Evolutionary conservation across 2,113 vertebrate species (phyloP).

Genomic region (Microtus ochrogaster): DNA sequence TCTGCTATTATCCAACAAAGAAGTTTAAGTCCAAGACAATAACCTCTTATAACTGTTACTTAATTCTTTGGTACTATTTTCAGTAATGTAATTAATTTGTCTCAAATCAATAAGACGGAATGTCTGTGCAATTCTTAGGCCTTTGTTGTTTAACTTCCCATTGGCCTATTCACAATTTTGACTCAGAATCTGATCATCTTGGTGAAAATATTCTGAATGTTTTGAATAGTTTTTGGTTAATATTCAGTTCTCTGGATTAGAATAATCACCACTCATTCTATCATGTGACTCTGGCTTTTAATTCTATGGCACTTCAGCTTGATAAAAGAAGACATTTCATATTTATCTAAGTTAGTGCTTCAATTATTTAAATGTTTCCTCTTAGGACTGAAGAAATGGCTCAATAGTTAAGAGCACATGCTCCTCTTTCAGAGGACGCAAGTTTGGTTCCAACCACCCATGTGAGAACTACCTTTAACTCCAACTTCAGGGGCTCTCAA

Average conservation of each 20-base stretch:
- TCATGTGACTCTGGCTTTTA: not conserved
- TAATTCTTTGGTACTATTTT: constrained; percentile 22
- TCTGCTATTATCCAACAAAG: not conserved
- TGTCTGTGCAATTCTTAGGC: not conserved
- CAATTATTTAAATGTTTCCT: constrained; percentile 13
- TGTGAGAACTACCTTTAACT: not conserved
- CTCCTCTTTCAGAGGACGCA: not conserved
- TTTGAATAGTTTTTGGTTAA: not conserved
- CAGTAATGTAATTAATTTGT: not conserved
- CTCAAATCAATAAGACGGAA: not conserved
- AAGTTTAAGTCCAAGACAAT: not conserved
- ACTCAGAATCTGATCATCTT: not conserved
- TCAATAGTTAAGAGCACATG: not conserved
- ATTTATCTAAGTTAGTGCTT: not conserved
- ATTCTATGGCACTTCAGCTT: not conserved
- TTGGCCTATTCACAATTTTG: not conserved
- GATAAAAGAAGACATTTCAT: not conserved
- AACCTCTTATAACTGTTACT: not conserved
- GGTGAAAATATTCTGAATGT: not conserved
- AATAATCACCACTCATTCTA: not conserved
- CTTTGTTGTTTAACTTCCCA: not conserved
- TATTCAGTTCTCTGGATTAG: not conserved
- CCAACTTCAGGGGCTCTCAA: not conserved
- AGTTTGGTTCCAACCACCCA: not conserved
- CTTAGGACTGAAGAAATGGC: not conserved